A percentile compares a stretch with the other conserved stretches of the same genome.
phyloP scores from a whole-genome alignment of 2,113 vertebrate genomes.

The Bungarus multicinctus region DNA sequence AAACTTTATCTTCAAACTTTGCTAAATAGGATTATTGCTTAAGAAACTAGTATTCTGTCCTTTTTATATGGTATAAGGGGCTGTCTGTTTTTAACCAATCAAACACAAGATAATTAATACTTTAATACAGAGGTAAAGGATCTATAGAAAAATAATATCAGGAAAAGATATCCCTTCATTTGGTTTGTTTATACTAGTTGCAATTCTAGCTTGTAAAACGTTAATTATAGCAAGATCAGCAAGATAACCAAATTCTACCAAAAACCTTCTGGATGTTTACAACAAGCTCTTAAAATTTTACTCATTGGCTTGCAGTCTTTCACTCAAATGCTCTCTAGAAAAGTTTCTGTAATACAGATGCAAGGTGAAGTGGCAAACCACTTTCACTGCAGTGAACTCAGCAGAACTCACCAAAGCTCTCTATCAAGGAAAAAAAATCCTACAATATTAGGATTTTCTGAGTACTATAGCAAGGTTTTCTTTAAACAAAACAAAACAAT shows the following conservation, averaged over 20 bases:
- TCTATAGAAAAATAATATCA: neutral
- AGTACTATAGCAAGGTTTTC: neutral
- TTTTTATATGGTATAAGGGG: neutral
- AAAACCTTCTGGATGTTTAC: neutral
- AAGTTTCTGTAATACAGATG: neutral
- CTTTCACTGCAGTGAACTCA: constrained; percentile 12
- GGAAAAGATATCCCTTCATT: neutral
- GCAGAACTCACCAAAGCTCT: neutral
- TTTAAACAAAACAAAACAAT: neutral
- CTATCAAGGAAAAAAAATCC: neutral
- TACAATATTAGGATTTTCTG: constrained; percentile 9
- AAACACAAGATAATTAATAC: neutral
- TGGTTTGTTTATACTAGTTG: neutral
- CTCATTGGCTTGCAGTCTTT: neutral
- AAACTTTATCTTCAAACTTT: neutral
- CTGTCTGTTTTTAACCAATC: neutral
- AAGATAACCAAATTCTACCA: neutral
- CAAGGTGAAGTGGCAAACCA: neutral
- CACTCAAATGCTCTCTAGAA: neutral
- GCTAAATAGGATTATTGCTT: neutral
- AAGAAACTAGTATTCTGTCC: fast-evolving
- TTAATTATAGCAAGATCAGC: neutral
- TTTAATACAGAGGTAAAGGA: neutral
- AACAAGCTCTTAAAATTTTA: neutral
- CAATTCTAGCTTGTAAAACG: neutral